phyloP scores from a whole-genome alignment of 2,113 vertebrate genomes.

The Neolamprologus modestus region DNA sequence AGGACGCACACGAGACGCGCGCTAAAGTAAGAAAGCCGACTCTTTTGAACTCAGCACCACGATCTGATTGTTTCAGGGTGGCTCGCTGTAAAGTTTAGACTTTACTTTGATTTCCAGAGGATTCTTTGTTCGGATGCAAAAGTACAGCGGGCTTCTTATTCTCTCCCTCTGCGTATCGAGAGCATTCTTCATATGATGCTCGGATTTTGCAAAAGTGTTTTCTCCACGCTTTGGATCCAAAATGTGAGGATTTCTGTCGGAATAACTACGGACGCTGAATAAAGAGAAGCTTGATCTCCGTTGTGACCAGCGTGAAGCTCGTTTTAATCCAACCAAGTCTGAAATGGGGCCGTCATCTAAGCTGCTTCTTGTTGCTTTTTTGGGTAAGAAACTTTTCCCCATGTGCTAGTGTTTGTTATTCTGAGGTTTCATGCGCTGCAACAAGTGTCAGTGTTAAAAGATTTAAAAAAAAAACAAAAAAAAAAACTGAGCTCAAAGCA shows the following conservation, averaged over 20 bases:
- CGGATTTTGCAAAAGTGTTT: background rate
- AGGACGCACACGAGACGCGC: constrained; percentile 4
- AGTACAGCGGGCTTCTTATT: background rate
- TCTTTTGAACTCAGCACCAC: background rate
- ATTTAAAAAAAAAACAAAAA: background rate
- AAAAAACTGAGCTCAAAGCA: background rate
- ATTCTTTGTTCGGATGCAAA: background rate
- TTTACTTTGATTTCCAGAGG: background rate
- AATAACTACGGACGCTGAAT: constrained; percentile 12
- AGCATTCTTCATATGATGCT: constrained; percentile 6
- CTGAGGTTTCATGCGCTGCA: background rate
- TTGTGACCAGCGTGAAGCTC: background rate
- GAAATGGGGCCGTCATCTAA: constrained; percentile 26
- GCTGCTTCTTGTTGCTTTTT: constrained; percentile 19
- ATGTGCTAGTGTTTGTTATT: background rate
- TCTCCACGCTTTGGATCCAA: constrained; percentile 19
- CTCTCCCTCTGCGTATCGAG: background rate
- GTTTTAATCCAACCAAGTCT: background rate
- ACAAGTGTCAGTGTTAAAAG: background rate
- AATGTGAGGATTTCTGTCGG: constrained; percentile 17
- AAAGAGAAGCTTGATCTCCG: background rate
- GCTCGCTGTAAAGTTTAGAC: background rate
- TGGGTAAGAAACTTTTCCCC: constrained; percentile 30
- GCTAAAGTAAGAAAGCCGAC: background rate
- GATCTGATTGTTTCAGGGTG: background rate